Base-by-base conservation (phyloP, 2,888 invertebrate species). In the Conchocele bisecta region DNA sequence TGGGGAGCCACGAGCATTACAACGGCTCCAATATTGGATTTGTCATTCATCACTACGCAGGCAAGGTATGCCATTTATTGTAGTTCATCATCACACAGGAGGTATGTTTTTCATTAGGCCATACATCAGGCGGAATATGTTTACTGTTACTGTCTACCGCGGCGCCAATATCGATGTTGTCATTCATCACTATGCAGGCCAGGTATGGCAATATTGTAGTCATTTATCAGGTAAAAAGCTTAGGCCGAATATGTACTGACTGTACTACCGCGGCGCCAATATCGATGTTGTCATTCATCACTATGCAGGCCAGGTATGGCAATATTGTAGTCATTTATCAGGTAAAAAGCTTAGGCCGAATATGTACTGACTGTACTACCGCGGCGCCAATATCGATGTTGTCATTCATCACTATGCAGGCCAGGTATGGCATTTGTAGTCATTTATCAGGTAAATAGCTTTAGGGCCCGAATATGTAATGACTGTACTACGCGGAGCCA, bases 101-200 rank as follows among this genome's bases (percentile, higher is more conserved):
- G n/a, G n/a, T n/a, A n/a, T n/a, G n/a, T 50, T 2, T 11, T 29
- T 29, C 5, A 15, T 28, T 50, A 48, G 11, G 28, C 31, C 28
- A 50, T 26, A 9, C 20, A 50, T 15, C 20, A 20, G 51, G n/a
- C 11, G 44, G 44, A 17, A 13, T 17, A 17, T 13, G n/a, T 11
- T 9, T n/a, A 44, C 9, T n/a, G 17, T 44, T 11, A 44, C 17
- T 20, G 41, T 41, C 86, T 94, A 93, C 85, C 93, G 93, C 79
- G 91, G 89, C 26, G 92, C 92, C 46, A 92, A 91, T 60, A 82
- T 83, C 37, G 90, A 89, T 7, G 94, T 94, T 84, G 90, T 93
- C 26, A 92, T 94, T 66, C 93, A 93, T 75, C 94, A 94, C 86
- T 94, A 94, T 86, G 94, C 94, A 22, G 94, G 94, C n/a, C 93